Percentiles rank a stretch among this genome's conserved stretches.
These are phyloP conservation scores for Ceratitis capitata DNA, from an alignment of 1,140 invertebrate genomes.

Conservation along the genomic window DNA sequence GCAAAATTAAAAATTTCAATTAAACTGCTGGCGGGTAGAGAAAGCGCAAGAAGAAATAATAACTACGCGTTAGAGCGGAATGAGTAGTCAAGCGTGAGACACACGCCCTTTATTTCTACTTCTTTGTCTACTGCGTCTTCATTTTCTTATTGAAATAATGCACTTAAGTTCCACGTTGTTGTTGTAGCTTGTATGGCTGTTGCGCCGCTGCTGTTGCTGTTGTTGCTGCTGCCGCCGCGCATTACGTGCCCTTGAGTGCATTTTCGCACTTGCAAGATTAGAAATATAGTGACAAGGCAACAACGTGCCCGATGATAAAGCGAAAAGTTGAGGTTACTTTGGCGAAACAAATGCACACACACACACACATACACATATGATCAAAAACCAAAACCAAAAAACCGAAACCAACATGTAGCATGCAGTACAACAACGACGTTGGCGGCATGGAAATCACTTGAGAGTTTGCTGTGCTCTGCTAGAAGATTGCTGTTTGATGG, in stretches of 20 bases:
- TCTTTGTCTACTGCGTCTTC: no score
- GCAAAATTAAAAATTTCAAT: slow-evolving; percentile 36
- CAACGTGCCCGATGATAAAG: background rate
- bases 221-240: background rate
- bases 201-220: background rate
- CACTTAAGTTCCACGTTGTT: background rate
- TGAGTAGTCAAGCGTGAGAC: no score
- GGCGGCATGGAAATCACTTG: background rate
- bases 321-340: background rate
- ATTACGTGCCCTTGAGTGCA: slow-evolving; percentile 25
- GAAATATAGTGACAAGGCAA: background rate
- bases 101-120: no score
- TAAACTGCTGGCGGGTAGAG: background rate
- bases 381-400: no score
- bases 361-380: background rate
- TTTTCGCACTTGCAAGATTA: slow-evolving; percentile 16
- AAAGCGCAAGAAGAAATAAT: no score
- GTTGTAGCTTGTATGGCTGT: background rate
- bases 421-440: background rate
- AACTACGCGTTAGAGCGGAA: no score
- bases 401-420: no score
- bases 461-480: background rate
- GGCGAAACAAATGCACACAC: background rate
- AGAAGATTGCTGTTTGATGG: background rate
- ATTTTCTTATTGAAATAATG: background rate